Percentiles rank a stretch among this genome's conserved stretches.
Conservation (phyloP, 2,797 vertebrate genomes). For the Lagocephalus sceleratus region DNA sequence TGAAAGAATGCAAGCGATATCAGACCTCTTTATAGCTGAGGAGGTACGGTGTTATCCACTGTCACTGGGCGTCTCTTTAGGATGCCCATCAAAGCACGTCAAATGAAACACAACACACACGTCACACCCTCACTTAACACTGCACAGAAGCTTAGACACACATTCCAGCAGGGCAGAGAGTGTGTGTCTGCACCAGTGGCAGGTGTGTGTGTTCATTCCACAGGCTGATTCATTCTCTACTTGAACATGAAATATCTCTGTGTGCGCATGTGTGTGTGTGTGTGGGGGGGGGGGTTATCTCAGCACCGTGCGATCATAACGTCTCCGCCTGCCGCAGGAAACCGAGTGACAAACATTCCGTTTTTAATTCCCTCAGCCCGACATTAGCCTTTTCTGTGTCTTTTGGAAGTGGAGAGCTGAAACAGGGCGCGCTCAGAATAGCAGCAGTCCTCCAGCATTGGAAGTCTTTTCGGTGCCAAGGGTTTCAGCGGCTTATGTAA, state of each 20-base stretch:
- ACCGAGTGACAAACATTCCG: neutral
- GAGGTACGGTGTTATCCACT: neutral
- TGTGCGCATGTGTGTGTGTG: constrained; percentile 8
- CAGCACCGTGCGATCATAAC: no score
- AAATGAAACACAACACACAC: constrained; percentile 37
- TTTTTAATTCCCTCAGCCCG: constrained; percentile 12
- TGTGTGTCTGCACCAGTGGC: constrained; percentile 6
- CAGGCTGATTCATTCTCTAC: neutral
- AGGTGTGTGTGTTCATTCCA: constrained; percentile 8
- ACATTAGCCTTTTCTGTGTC: neutral
- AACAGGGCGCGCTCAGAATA: constrained; percentile 43
- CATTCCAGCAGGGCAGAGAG: constrained; percentile 6
- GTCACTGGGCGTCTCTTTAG: neutral
- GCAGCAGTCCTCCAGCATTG: constrained; percentile 24
- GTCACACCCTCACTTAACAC: constrained; percentile 3
- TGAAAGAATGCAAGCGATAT: no score
- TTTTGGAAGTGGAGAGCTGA: constrained; percentile 29
- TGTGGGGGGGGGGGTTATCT: neutral
- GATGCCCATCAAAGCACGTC: neutral
- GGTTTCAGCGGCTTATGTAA: constrained; percentile 49
- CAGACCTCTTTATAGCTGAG: no score
- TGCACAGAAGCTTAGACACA: neutral
- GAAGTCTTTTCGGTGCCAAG: constrained; percentile 28
- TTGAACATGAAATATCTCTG: constrained; percentile 5
- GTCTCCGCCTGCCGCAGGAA: no score